Evolutionary conservation across 2,888 invertebrate species (phyloP).

Genomic region (Sipha maydis): DNA sequence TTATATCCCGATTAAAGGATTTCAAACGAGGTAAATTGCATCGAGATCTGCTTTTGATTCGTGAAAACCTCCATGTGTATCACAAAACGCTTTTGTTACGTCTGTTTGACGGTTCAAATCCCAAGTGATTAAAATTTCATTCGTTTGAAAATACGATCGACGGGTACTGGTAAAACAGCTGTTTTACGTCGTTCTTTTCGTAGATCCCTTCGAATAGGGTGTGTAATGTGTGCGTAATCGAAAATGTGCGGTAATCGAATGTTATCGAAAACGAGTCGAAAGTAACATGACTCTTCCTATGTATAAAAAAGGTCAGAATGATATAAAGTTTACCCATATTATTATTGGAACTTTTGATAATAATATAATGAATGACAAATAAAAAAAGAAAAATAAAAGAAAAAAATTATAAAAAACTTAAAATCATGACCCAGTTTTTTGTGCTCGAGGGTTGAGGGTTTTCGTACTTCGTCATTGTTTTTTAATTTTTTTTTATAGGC

Average conservation of each 20-base stretch:
- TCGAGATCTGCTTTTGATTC: not conserved
- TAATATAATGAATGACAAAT: not conserved
- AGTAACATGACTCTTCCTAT: not conserved
- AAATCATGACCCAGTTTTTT: not conserved
- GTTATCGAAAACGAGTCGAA: not conserved
- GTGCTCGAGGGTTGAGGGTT: not conserved
- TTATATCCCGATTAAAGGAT: not conserved
- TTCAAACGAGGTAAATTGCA: not conserved
- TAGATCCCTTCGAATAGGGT: not conserved
- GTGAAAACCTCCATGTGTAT: not conserved
- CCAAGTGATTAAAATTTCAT: not conserved
- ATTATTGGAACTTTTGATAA: not conserved
- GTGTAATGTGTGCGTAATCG: not conserved
- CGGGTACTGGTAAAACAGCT: constrained; percentile 1
- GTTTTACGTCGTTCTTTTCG: not conserved
- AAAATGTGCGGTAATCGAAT: not conserved
- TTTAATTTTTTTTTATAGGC: not conserved
- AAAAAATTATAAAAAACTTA: not conserved
- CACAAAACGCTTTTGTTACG: not conserved
- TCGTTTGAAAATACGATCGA: constrained; percentile 3
- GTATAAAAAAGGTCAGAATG: not conserved
- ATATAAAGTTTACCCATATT: not conserved
- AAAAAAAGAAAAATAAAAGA: not conserved
- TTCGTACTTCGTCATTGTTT: not conserved
- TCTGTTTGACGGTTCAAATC: not conserved